These are phyloP conservation scores for Anniella stebbinsi DNA, from an alignment of 2,797 vertebrate genomes.

Conservation along the genomic window DNA sequence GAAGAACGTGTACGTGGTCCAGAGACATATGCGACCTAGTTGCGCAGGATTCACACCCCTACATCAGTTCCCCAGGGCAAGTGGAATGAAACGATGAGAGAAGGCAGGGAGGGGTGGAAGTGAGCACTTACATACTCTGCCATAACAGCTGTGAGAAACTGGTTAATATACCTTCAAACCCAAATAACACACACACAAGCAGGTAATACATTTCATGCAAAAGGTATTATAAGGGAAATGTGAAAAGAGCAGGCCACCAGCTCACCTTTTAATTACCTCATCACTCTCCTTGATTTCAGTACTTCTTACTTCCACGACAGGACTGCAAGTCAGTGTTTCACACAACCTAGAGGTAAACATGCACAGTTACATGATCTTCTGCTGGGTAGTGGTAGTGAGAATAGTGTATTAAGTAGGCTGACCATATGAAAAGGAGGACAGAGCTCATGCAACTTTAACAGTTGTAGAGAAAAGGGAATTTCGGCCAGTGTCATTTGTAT, in stretches of 20 bases:
- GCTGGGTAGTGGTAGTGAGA: background rate
- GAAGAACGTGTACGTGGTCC: background rate
- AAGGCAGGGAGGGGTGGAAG: background rate
- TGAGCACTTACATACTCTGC: background rate
- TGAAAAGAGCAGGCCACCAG: background rate
- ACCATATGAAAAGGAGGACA: too few species aligned
- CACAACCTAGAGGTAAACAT: background rate
- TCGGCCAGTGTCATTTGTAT: too few species aligned
- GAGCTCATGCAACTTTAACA: too few species aligned
- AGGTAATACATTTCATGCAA: background rate
- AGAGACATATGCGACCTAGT: too few species aligned
- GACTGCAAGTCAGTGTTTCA: background rate
- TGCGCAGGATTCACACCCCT: background rate
- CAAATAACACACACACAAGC: background rate
- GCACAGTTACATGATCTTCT: background rate
- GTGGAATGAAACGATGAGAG: background rate
- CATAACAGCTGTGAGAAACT: slow-evolving; percentile 4
- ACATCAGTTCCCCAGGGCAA: background rate
- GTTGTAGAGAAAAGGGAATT: too few species aligned
- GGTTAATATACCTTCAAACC: background rate
- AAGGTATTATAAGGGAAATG: background rate
- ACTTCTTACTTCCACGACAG: background rate
- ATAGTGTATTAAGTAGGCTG: background rate
- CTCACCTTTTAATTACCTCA: background rate
- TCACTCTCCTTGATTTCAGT: background rate